Percentiles rank a stretch among this genome's conserved stretches.
Conservation (phyloP, 2,888 invertebrate species). For the Coelopa pilipes region DNA sequence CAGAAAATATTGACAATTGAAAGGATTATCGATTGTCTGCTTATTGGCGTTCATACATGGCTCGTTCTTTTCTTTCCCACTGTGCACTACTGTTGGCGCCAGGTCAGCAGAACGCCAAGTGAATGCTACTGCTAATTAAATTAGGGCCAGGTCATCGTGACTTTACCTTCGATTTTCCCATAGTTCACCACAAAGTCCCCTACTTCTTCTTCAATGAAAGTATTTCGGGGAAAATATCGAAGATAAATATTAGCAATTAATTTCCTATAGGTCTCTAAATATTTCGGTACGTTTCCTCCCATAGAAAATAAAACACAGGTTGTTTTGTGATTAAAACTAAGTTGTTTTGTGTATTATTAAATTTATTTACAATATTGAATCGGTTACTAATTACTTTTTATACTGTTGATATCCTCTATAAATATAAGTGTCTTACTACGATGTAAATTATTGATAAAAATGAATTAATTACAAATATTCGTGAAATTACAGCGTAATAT, state of each 20-base stretch:
- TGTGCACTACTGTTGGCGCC: constrained; percentile 10
- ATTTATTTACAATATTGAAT: constrained; percentile 15
- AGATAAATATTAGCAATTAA: too few relatives aligned
- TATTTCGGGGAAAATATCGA: too few relatives aligned
- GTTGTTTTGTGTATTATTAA: background rate
- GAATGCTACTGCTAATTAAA: constrained; percentile 19
- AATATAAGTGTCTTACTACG: constrained; percentile 1
- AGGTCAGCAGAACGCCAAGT: constrained; percentile 10
- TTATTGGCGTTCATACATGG: background rate
- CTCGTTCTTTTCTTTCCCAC: constrained; percentile 7
- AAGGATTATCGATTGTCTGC: constrained; percentile 21
- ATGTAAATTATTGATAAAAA: too few relatives aligned
- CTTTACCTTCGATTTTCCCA: constrained; percentile 6
- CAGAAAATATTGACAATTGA: constrained; percentile 6
- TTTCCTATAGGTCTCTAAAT: too few relatives aligned
- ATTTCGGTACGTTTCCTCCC: too few relatives aligned
- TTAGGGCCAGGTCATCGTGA: constrained; percentile 7
- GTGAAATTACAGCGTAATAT: too few relatives aligned
- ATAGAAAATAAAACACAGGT: too few relatives aligned
- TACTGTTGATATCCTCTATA: constrained; percentile 35
- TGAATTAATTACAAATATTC: too few relatives aligned
- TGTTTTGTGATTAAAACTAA: constrained; percentile 1
- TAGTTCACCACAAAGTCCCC: too few relatives aligned
- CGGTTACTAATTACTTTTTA: constrained; percentile 14
- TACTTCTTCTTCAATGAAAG: background rate